Base-by-base conservation (phyloP, 2,888 invertebrate genomes). In the Protonemura montana region DNA sequence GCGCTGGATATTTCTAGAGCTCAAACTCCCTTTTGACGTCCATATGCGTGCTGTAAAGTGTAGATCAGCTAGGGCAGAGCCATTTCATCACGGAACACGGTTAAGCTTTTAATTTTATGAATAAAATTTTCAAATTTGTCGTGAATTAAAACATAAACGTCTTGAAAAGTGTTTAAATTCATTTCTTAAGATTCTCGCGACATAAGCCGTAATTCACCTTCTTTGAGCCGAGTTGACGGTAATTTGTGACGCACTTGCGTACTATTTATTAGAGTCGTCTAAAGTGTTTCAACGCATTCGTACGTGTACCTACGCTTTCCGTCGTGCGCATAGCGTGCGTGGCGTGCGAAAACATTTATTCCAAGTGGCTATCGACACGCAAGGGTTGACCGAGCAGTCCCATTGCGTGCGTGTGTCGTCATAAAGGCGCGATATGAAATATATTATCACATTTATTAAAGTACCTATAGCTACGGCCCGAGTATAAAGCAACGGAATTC, bases 81-180 rank as follows among this genome's bases (percentile, higher is more conserved):
- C 59, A 16, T 59, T 59, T 78, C 78, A 27, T 78, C 28, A 27
- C 28, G 27, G 78, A 28, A 78, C 78, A 78, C 78, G 78, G 28
- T 27, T 78, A 27, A 78, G 78, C 78, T 78, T 78, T 78, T 78
- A 78, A 78, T 78, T 78, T 78, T n/a, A 78, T 78, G 78, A 78
- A 78, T 78, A 78, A 78, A 78, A 27, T 28, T 27, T 78, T 28
- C 27, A 59, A 59, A 59, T 59, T 59, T 59, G 59, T 59, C 59
- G 59, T 59, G 59, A 59, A 59, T 59, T 59, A 59, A 59, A 59
- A 59, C 59, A 59, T 59, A 59, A 59, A 59, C 59, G 59, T 59
- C 59, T 59, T 59, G 21, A 59, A 59, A 1, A 59, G 59, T 59
- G 59, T 59, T 16, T 10, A 59, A 21, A 21, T 59, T 59, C 59